Evolutionary conservation across 2,113 vertebrate genomes (phyloP).

Genomic region (Pteropus alecto): DNA sequence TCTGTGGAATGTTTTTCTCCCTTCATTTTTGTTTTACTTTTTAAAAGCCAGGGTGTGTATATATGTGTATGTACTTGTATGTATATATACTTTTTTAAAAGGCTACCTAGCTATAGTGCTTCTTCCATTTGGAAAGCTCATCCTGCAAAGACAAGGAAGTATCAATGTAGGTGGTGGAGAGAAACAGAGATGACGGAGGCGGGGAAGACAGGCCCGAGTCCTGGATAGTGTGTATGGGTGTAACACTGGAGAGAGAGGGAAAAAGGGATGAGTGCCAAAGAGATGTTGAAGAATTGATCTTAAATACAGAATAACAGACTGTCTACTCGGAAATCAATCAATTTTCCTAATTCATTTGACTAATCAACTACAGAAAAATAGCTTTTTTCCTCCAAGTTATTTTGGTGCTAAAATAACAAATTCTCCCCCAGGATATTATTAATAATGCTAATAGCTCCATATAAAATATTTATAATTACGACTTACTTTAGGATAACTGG

Average conservation of each 20-base stretch:
- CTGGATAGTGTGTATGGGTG: background rate
- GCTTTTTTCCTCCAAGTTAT: background rate
- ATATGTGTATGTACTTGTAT: background rate
- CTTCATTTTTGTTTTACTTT: background rate
- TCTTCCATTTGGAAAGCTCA: background rate
- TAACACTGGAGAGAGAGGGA: background rate
- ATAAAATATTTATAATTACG: conserved; percentile 26
- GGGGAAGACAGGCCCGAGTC: background rate
- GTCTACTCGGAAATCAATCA: background rate
- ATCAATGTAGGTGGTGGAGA: background rate
- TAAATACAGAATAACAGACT: background rate
- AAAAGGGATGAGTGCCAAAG: background rate
- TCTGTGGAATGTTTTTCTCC: background rate
- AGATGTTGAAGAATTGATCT: background rate
- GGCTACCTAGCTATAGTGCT: background rate
- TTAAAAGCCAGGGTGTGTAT: background rate
- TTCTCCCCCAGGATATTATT: background rate
- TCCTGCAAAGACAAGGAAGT: background rate
- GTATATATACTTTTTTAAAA: background rate
- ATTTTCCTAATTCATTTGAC: conserved; percentile 2
- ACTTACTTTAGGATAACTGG: conserved; percentile 36
- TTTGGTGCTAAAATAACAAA: background rate
- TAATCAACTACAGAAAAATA: conserved; percentile 29
- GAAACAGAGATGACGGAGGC: background rate
- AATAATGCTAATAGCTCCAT: background rate